A percentile compares a stretch with the other conserved stretches of the same genome.
phyloP scores from a whole-genome alignment of 2,113 vertebrate species.

The Dolichallabes microphthalmus region DNA sequence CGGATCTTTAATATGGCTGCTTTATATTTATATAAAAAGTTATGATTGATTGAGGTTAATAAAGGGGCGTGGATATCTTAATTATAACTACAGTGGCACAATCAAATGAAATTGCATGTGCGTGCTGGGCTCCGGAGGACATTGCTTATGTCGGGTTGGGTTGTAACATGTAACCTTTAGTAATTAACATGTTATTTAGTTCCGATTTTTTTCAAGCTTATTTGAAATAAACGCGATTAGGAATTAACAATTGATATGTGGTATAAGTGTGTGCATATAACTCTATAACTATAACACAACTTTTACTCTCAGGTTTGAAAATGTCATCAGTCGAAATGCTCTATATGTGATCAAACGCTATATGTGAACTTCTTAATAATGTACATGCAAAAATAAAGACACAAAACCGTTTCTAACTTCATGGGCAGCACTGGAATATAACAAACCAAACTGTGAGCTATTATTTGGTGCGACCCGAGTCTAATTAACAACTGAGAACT shows the following conservation, averaged over 20 bases:
- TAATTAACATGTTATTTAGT: no score
- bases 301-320: background rate
- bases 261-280: no score
- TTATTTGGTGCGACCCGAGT: background rate
- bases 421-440: background rate
- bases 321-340: background rate
- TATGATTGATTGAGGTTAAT: background rate
- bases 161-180: background rate
- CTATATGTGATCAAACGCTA: background rate
- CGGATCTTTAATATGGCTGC: background rate
- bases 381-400: background rate
- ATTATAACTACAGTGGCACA: background rate
- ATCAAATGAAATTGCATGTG: background rate
- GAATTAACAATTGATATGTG: background rate
- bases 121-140: background rate
- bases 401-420: background rate
- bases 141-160: background rate
- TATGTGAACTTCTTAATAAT: background rate
- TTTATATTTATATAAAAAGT: background rate
- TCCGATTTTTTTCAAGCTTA: background rate
- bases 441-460: background rate
- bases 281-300: background rate
- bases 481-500: background rate
- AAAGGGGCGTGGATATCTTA: background rate
- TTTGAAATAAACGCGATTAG: background rate